These are phyloP conservation scores for Phoebastria nigripes DNA, from an alignment of 2,797 vertebrate species.

Conservation along the genomic window DNA sequence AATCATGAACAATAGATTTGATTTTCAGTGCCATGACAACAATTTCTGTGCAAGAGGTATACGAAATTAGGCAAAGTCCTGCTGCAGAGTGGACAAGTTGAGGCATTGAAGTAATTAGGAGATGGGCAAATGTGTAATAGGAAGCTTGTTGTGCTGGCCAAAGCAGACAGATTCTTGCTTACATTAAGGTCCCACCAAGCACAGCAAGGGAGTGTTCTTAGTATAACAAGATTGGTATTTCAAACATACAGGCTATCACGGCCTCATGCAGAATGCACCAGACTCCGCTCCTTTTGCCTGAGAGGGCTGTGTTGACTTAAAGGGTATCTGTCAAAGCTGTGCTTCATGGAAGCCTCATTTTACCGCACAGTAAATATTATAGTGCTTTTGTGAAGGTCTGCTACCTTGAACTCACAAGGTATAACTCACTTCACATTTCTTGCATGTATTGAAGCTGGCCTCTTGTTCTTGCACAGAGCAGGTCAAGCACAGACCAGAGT, in stretches of 20 bases:
- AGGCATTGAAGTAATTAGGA: conserved; percentile 9
- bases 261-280: not conserved
- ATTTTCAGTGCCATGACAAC: conserved; percentile 47
- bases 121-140: not conserved
- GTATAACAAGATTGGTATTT: not conserved
- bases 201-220: not conserved
- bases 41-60: not conserved
- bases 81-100: not conserved
- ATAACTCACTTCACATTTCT: not conserved
- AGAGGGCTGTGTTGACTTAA: not conserved
- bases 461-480: not conserved
- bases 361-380: not conserved
- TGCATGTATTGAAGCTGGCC: not conserved
- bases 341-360: not conserved
- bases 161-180: not conserved
- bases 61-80: not conserved
- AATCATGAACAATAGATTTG: conserved; percentile 5
- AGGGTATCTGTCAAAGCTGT: not conserved
- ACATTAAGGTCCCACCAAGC: not conserved
- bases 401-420: not conserved
- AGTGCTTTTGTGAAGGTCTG: not conserved
- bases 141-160: not conserved
- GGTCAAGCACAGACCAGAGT: not conserved
- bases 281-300: not conserved
- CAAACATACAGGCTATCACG: not conserved